Evolutionary conservation across 2,888 invertebrate genomes (phyloP), one percentile per base, ranked within the genome.

Genomic region (Palloptera scutellata): DNA sequence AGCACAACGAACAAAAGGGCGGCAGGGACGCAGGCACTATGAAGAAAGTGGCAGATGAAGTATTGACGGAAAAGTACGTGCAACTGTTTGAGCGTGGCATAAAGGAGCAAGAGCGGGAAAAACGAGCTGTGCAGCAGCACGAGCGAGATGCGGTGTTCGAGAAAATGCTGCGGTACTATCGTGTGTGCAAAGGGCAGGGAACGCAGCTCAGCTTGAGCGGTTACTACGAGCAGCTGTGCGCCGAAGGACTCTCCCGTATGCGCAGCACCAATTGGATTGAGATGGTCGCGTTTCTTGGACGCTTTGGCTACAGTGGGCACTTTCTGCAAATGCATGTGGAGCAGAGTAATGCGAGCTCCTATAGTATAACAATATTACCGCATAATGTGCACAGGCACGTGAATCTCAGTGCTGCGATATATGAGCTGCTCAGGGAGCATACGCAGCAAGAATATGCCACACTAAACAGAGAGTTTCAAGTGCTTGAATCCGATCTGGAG

Each of bases 281-380:
- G 9, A 67, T 75, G 17, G 11, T 80, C 41, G 75, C 76, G 2
- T 41, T 75, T 1, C 61, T 81, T 9, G 79, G 75, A 0, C 70
- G 76, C 4, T 82, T 76, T 52, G 79, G 81, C n/a, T 80, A 78
- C 20, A 73, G 70, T n/a, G 74, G 74, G 13, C 79, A 77, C 30
- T 82, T 73, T 51, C 70, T 81, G 2, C 71, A 74, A 20, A 45
- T 77, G 8, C 72, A 72, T 15, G 73, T 80, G 54, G 69, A 74
- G 10, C 75, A 75, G 41, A 71, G 74, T 4, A 81, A 82, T 74
- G 70, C 73, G 41, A 72, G 73, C 1, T 70, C 60, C 2, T 78
- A 77, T 53, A 70, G 74, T 67, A 62, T 82, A 10, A 55, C 69
- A 10, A 73, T 81, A 15, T 66, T 74, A 62, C 76, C 78, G 4